These are phyloP conservation scores for Coronaproctus castanopsis DNA, from an alignment of 2,888 invertebrate genomes.

Conservation along the genomic window DNA sequence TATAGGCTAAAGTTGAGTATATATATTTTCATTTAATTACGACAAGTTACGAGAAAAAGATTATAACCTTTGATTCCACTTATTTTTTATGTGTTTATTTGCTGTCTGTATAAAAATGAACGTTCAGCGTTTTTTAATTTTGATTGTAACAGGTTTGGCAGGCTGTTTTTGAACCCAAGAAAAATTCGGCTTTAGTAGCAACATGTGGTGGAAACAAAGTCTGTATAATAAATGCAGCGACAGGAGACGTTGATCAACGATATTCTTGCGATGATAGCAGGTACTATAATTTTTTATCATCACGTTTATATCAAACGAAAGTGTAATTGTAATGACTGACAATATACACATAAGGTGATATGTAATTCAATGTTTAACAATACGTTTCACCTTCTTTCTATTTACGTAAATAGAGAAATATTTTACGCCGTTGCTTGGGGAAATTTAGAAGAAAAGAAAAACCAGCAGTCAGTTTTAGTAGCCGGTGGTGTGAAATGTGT, in stretches of 20 bases:
- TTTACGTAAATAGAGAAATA: conserved; percentile 21
- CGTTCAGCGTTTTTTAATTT: too few relatives aligned
- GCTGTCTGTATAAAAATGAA: too few relatives aligned
- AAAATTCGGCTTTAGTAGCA: conserved; percentile 25
- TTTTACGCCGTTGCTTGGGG: conserved; percentile 30
- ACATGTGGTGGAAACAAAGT: conserved; percentile 32
- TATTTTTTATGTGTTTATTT: too few relatives aligned
- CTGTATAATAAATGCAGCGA: conserved; percentile 29
- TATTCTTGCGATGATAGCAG: conserved; percentile 10
- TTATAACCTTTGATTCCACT: too few relatives aligned
- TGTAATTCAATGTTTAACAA: too few relatives aligned
- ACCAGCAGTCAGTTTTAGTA: conserved; percentile 19
- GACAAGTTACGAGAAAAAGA: too few relatives aligned
- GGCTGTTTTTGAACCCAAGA: conserved; percentile 29
- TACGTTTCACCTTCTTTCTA: too few relatives aligned
- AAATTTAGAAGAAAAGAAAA: conserved; percentile 20
- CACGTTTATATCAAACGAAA: background rate
- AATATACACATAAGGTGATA: background rate
- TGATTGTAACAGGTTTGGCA: conserved; percentile 31
- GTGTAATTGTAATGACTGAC: background rate
- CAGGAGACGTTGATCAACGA: conserved; percentile 19
- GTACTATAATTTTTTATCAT: background rate
- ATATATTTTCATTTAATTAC: too few relatives aligned
- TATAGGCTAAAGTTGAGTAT: too few relatives aligned
- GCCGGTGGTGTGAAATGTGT: conserved; percentile 21